Conservation (phyloP, 2,113 vertebrate species). For the Catagonus wagneri region DNA sequence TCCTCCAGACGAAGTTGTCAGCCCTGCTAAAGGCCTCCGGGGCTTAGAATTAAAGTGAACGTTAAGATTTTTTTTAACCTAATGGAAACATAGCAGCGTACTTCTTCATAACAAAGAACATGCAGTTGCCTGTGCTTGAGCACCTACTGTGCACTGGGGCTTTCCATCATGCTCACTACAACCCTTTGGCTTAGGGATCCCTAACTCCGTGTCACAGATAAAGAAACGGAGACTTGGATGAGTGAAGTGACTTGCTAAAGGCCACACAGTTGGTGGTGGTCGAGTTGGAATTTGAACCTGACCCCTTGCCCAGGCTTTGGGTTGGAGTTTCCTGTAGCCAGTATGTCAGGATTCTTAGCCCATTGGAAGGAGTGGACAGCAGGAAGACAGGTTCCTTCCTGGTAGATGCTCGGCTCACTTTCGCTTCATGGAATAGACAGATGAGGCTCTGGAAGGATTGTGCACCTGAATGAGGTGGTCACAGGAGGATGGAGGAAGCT, state of each 20-base stretch:
- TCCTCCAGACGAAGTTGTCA: constrained; percentile 86
- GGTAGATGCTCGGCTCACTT: not conserved
- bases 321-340: not conserved
- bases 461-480: not conserved
- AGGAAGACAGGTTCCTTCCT: not conserved
- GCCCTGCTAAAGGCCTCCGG: constrained; percentile 84
- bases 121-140: constrained; percentile 35
- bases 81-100: constrained; percentile 46
- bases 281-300: not conserved
- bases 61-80: constrained; percentile 79
- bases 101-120: constrained; percentile 42
- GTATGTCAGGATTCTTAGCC: not conserved
- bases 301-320: not conserved
- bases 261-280: not conserved
- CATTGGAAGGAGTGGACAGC: not conserved
- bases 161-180: not conserved
- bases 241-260: constrained; percentile 5
- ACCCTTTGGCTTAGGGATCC: not conserved
- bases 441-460: not conserved
- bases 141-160: not conserved
- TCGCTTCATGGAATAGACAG: constrained; percentile 3
- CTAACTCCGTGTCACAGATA: not conserved
- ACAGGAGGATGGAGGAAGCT: not conserved
- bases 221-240: not conserved
- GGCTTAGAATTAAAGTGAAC: constrained; percentile 84